A percentile compares a stretch with the other conserved stretches of the same genome.
Conservation (phyloP, 2,113 vertebrate species). For the Calyptommatus sinebrachiatus region DNA sequence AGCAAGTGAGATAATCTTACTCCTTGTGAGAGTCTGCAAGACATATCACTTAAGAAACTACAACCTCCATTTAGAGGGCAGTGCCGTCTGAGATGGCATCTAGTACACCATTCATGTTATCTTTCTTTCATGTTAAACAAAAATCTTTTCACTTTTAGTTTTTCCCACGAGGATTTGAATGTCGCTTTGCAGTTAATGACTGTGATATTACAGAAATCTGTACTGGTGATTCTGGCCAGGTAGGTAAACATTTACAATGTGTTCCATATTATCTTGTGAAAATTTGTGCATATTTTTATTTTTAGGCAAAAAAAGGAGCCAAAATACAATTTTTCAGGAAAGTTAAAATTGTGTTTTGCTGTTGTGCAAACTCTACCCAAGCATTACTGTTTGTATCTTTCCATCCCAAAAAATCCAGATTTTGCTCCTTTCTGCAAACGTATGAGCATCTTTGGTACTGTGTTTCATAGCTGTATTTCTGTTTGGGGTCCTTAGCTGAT, state of each 20-base stretch:
- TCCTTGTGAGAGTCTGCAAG: too few species aligned
- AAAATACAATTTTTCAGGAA: background rate
- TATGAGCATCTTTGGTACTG: background rate
- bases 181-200: slow-evolving; percentile 91
- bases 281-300: background rate
- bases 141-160: slow-evolving; percentile 74
- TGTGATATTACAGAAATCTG: slow-evolving; percentile 95
- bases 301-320: background rate
- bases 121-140: slow-evolving; percentile 25
- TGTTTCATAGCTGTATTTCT: background rate
- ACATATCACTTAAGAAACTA: too few species aligned
- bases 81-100: too few species aligned
- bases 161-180: slow-evolving; percentile 88
- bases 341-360: background rate
- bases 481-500: too few species aligned
- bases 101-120: background rate
- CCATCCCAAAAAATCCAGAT: background rate
- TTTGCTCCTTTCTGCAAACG: background rate
- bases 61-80: too few species aligned
- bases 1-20: too few species aligned
- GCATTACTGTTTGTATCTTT: too few species aligned
- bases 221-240: slow-evolving; percentile 95
- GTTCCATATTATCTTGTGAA: background rate
- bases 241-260: slow-evolving; percentile 48
- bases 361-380: too few species aligned